Base-by-base conservation (phyloP, 2,797 vertebrate genomes). In the Taenioides sp. region DNA sequence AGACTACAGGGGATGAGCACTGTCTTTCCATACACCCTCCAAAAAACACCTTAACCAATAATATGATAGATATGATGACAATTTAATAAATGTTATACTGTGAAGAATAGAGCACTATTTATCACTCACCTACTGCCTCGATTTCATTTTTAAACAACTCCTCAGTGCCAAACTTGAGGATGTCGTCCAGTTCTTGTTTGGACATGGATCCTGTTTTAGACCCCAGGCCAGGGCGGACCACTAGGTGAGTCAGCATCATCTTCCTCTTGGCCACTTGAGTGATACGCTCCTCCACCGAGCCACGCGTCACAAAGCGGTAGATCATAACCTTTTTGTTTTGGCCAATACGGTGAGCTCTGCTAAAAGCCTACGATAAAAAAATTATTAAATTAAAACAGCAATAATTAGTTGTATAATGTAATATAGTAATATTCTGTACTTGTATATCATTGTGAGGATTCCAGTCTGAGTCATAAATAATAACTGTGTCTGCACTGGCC, bases 281-380 rank as follows among this genome's bases (percentile, higher is more conserved):
- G 91, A 99, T 99, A 49, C 98, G 93, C 86, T 99, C 98, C 86
- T 99, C 98, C 52, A 99, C 97, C 0, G 96, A 98, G 50, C 97
- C 97, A 17, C 98, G 92, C 0, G 98, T 99, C 87, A 99, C 98
- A 0, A 99, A 99, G 50, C 98, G 96, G 77, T 99, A 99, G 85
- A 99, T 99, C 98, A 99, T 99, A 80, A 99, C 98, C 88, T 99
- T 99, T 91, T 87, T 98, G 85, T 98, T 98, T 87, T 99, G 98
- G 23, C 98, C 98, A 0, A 99, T 99, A 25, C 98, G 95, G 86
- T 99, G 98, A 7, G 98, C 98, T 47, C 98, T 92, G 94, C 98
- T 99, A 77, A 99, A 99, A 0, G 98, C 98, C 98, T 99, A 81
- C 1, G 47, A 64, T n/a, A 50, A 43, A 6, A n/a, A 10, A 52